These are phyloP conservation scores for Drosophila truncata DNA, from an alignment of 1,140 invertebrate genomes.

Conservation along the genomic window DNA sequence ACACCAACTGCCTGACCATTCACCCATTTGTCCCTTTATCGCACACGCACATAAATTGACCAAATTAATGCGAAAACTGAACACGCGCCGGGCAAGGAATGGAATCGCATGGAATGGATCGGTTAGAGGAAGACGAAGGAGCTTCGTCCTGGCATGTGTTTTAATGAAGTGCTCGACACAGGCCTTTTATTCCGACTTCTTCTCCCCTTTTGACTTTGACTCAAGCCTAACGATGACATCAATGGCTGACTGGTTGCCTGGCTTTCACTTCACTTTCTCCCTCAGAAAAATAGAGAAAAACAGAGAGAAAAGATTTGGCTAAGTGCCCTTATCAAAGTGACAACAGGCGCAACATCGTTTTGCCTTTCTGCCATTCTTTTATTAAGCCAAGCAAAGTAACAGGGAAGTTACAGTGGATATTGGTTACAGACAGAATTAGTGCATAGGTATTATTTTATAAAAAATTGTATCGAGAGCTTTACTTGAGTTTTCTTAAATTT, in stretches of 20 bases:
- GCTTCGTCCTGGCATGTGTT: slow-evolving; percentile 26
- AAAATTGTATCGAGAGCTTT: not conserved
- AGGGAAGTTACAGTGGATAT: slow-evolving; percentile 2
- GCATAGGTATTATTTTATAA: no score
- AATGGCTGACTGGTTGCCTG: slow-evolving; percentile 19
- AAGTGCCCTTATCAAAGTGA: slow-evolving; percentile 80
- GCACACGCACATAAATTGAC: slow-evolving; percentile 72
- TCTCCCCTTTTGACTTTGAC: slow-evolving; percentile 59
- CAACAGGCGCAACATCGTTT: slow-evolving; percentile 67
- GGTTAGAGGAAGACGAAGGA: slow-evolving; percentile 4
- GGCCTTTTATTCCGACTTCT: slow-evolving; percentile 32
- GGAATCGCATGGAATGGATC: slow-evolving; percentile 16
- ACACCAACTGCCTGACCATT: slow-evolving; percentile 14
- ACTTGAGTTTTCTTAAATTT: no score
- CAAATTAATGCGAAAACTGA: slow-evolving; percentile 75
- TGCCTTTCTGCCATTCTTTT: slow-evolving; percentile 24
- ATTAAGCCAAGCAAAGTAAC: slow-evolving; percentile 16
- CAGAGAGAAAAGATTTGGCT: slow-evolving; percentile 53
- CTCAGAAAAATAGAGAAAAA: not conserved
- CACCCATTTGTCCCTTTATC: slow-evolving; percentile 49
- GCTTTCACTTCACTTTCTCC: slow-evolving; percentile 14
- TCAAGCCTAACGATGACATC: slow-evolving; percentile 48
- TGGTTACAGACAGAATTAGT: no score
- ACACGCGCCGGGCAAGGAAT: slow-evolving; percentile 52
- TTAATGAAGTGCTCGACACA: slow-evolving; percentile 56